Conservation (phyloP, 1,140 invertebrate species). For the Callitettix versicolor region DNA sequence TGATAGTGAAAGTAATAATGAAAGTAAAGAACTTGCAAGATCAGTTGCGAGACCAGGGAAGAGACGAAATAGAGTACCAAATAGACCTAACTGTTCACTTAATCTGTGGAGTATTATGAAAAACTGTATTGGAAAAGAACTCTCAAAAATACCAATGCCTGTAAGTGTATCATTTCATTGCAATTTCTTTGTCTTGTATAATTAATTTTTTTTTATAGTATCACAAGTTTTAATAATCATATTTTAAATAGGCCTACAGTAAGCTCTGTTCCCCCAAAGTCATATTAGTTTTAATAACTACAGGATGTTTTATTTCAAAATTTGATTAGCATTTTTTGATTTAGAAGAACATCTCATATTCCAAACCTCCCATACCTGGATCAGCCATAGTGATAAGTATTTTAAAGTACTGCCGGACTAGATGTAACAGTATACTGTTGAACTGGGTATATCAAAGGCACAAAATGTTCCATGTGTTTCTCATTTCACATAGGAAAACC, state of each 20-base stretch:
- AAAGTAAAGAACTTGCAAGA: background rate
- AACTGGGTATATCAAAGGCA: too few relatives aligned
- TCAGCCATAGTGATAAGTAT: too few relatives aligned
- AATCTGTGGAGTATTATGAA: constrained; percentile 99
- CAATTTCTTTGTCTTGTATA: background rate
- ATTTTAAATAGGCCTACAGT: too few relatives aligned
- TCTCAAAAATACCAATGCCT: constrained; percentile 99
- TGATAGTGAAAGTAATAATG: too few relatives aligned
- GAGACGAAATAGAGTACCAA: constrained; percentile 71
- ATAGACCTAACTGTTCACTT: constrained; percentile 90
- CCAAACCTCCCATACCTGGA: too few relatives aligned
- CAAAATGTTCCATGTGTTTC: too few relatives aligned
- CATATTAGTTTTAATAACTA: background rate
- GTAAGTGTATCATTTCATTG: constrained; percentile 40
- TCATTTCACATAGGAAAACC: too few relatives aligned
- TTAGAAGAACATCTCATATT: too few relatives aligned
- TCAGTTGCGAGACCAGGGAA: constrained; percentile 32
- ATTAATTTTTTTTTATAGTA: background rate
- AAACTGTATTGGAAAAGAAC: constrained; percentile 97
- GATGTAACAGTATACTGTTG: too few relatives aligned
- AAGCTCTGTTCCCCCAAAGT: background rate
- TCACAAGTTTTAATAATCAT: background rate
- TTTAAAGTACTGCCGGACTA: too few relatives aligned
- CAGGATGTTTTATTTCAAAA: too few relatives aligned
- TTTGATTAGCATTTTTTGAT: too few relatives aligned